phyloP scores from a whole-genome alignment of 2,113 vertebrate species.

The Casuarius casuarius region DNA sequence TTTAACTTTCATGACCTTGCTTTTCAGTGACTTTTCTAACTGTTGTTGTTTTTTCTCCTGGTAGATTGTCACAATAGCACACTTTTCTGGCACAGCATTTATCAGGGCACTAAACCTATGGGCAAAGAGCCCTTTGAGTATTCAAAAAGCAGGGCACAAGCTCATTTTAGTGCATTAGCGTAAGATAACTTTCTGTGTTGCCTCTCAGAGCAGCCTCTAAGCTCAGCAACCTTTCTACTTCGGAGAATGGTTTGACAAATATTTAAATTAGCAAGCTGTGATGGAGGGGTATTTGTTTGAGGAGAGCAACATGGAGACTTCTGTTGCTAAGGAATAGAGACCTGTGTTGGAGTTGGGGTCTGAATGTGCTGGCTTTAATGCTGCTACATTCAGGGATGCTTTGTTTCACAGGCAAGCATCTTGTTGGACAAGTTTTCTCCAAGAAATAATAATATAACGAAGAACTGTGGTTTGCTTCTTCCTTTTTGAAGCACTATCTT shows the following conservation, averaged over 20 bases:
- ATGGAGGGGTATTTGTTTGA: background rate
- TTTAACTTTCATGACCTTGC: background rate
- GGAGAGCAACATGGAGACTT: background rate
- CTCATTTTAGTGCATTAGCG: background rate
- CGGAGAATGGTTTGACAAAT: background rate
- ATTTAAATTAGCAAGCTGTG: background rate
- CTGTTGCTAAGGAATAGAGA: background rate
- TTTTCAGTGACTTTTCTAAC: background rate
- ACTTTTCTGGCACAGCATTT: background rate
- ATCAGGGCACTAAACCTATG: background rate
- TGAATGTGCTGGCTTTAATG: background rate
- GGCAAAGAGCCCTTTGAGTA: background rate
- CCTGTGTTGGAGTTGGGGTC: background rate
- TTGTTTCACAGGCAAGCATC: background rate
- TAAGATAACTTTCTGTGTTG: background rate
- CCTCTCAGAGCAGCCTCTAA: background rate
- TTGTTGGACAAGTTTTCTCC: background rate
- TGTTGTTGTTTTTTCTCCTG: background rate
- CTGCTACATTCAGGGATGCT: background rate
- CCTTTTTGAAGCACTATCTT: background rate
- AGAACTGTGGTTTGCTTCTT: background rate
- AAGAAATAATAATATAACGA: background rate
- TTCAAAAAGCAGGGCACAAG: background rate
- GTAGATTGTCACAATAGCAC: background rate
- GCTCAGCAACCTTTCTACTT: background rate